Conservation (phyloP, 2,888 invertebrate species). For the Diachrysia chrysitis region DNA sequence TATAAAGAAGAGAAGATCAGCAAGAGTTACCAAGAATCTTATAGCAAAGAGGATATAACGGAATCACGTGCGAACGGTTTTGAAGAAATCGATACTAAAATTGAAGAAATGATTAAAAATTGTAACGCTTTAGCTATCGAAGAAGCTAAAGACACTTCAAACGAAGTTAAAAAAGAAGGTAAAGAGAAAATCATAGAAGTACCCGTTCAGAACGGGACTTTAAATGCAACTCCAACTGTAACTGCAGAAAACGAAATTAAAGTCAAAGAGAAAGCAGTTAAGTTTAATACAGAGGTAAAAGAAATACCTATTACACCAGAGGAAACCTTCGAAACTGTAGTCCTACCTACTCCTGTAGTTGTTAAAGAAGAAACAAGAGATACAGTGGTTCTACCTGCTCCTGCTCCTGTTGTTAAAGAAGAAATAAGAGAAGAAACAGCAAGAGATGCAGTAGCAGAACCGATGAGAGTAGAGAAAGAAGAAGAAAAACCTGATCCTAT, state of each 20-base stretch:
- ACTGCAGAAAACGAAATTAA: slow-evolving; percentile 25
- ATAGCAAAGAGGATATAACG: slow-evolving; percentile 16
- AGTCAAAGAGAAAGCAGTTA: slow-evolving; percentile 14
- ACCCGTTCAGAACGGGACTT: background rate
- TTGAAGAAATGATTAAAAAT: slow-evolving; percentile 36
- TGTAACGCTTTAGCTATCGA: slow-evolving; percentile 27
- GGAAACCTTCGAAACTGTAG: background rate
- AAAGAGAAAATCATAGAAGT: slow-evolving; percentile 18
- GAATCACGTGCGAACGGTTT: slow-evolving; percentile 31
- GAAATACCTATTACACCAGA: background rate
- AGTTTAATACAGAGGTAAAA: slow-evolving; percentile 13
- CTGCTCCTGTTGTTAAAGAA: background rate
- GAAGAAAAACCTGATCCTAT: slow-evolving; percentile 39
- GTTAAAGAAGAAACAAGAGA: background rate
- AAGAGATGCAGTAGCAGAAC: background rate
- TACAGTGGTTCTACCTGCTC: background rate
- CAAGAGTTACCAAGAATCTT: slow-evolving; percentile 30
- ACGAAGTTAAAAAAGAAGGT: slow-evolving; percentile 9
- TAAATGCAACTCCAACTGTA: slow-evolving; percentile 14
- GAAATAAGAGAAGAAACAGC: too few species aligned
- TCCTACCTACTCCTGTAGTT: background rate
- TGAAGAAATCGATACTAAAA: slow-evolving; percentile 30
- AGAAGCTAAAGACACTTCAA: slow-evolving; percentile 1
- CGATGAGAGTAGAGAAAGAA: slow-evolving; percentile 10
- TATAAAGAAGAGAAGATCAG: slow-evolving; percentile 46